Conservation (phyloP, 2,888 invertebrate species). For the Vandiemenella viatica region DNA sequence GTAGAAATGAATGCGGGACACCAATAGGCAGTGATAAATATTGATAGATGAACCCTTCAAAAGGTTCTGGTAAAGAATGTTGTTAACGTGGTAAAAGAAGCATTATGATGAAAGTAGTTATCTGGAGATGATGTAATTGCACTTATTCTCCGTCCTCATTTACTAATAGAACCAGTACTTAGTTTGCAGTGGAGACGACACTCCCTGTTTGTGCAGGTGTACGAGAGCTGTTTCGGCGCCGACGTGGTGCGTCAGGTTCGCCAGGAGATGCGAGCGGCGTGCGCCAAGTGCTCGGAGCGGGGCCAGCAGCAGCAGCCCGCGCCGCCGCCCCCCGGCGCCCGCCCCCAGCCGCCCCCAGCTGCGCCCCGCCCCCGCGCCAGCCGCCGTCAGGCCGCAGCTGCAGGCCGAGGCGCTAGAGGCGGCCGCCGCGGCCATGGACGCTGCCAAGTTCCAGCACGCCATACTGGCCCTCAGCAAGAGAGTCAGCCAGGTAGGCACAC, state of each 20-base stretch:
- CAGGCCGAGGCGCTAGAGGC: background rate
- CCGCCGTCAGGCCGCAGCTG: background rate
- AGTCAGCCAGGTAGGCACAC: background rate
- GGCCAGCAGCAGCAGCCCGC: background rate
- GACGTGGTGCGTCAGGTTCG: conserved; percentile 51
- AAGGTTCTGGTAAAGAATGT: too few species aligned
- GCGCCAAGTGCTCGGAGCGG: conserved; percentile 36
- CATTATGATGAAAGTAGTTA: too few species aligned
- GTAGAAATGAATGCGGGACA: too few species aligned
- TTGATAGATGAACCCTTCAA: too few species aligned
- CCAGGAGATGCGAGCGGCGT: conserved; percentile 49
- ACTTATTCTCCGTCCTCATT: too few species aligned
- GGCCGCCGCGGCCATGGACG: conserved; percentile 5
- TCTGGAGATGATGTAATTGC: too few species aligned
- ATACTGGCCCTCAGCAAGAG: conserved; percentile 31
- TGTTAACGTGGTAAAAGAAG: too few species aligned
- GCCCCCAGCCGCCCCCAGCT: background rate
- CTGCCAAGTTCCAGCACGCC: conserved; percentile 18
- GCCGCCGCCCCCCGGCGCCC: background rate
- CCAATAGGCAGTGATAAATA: too few species aligned
- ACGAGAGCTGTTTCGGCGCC: conserved; percentile 53
- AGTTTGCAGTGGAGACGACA: too few species aligned
- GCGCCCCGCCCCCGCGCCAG: background rate
- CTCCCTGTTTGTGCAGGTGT: conserved; percentile 35
- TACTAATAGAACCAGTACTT: too few species aligned